Percentiles rank a stretch among this genome's conserved stretches.
phyloP scores from a whole-genome alignment of 2,797 vertebrate species.

The Leptodactylus fallax region DNA sequence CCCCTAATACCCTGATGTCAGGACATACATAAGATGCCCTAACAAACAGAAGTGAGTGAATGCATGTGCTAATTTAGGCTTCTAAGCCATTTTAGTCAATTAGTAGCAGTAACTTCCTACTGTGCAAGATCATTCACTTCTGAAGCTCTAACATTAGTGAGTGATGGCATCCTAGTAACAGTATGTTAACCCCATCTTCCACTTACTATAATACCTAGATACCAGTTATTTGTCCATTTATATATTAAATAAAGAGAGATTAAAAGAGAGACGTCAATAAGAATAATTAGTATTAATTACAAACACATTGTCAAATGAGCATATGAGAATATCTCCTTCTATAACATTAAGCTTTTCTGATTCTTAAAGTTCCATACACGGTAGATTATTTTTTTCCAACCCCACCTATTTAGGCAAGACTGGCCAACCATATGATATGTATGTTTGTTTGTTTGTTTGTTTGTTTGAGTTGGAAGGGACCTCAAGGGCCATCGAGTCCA shows the following conservation, averaged over 20 bases:
- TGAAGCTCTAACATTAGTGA: neutral
- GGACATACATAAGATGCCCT: neutral
- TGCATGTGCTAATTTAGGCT: neutral
- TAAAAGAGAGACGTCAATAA: too few species aligned
- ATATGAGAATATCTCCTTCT: too few species aligned
- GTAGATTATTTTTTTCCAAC: too few species aligned
- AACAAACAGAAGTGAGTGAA: neutral
- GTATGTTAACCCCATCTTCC: neutral
- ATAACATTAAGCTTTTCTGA: too few species aligned
- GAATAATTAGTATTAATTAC: too few species aligned
- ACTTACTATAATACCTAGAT: neutral
- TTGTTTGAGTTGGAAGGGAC: too few species aligned
- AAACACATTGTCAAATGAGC: too few species aligned
- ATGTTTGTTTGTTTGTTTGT: too few species aligned
- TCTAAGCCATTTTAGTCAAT: constrained; percentile 5
- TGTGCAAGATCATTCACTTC: neutral
- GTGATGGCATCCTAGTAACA: neutral
- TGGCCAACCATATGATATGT: too few species aligned
- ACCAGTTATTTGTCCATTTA: neutral
- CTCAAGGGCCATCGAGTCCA: too few species aligned
- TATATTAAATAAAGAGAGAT: neutral
- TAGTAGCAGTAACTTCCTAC: neutral
- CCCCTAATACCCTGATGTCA: neutral
- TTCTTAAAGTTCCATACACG: too few species aligned
- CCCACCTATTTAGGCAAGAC: too few species aligned